phyloP scores from a whole-genome alignment of 2,888 invertebrate genomes.

The Cryptus viduatorius region DNA sequence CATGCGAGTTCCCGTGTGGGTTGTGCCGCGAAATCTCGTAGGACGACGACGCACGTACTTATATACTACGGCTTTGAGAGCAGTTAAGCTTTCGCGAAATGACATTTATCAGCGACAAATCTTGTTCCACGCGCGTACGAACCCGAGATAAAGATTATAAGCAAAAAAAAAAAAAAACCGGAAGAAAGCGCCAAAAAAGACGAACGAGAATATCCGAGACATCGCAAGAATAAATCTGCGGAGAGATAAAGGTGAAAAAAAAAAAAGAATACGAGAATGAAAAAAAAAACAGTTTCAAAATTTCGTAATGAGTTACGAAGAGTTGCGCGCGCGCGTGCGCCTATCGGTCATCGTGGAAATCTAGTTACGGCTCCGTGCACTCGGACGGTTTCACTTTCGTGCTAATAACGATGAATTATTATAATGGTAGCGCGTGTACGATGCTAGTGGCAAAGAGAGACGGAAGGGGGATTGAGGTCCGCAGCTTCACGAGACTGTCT shows the following conservation, averaged over 20 bases:
- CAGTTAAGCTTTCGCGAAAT: slow-evolving; percentile 60
- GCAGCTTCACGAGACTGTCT: slow-evolving; percentile 44
- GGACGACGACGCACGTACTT: slow-evolving; percentile 31
- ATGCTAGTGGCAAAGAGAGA: slow-evolving; percentile 42
- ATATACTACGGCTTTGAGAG: background rate
- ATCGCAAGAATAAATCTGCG: slow-evolving; percentile 1
- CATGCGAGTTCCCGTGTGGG: slow-evolving; percentile 25
- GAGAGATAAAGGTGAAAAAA: slow-evolving; percentile 5
- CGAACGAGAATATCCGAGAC: background rate
- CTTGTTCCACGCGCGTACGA: slow-evolving; percentile 47
- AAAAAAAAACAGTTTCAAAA: slow-evolving; percentile 58
- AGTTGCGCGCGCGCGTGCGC: slow-evolving; percentile 48
- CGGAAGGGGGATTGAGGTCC: slow-evolving; percentile 9
- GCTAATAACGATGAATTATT: slow-evolving; percentile 76
- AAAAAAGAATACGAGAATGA: slow-evolving; percentile 7
- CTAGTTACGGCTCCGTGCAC: slow-evolving; percentile 76
- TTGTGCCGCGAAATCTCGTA: slow-evolving; percentile 43
- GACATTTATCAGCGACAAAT: slow-evolving; percentile 57
- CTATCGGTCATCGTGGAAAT: slow-evolving; percentile 73
- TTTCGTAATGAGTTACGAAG: slow-evolving; percentile 67
- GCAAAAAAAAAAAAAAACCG: background rate
- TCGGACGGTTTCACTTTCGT: slow-evolving; percentile 78
- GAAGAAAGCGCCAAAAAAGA: slow-evolving; percentile 13
- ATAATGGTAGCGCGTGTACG: slow-evolving; percentile 68
- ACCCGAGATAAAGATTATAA: slow-evolving; percentile 13